These are phyloP conservation scores for Liasis olivaceus DNA, from an alignment of 2,797 vertebrate species.

Conservation along the genomic window DNA sequence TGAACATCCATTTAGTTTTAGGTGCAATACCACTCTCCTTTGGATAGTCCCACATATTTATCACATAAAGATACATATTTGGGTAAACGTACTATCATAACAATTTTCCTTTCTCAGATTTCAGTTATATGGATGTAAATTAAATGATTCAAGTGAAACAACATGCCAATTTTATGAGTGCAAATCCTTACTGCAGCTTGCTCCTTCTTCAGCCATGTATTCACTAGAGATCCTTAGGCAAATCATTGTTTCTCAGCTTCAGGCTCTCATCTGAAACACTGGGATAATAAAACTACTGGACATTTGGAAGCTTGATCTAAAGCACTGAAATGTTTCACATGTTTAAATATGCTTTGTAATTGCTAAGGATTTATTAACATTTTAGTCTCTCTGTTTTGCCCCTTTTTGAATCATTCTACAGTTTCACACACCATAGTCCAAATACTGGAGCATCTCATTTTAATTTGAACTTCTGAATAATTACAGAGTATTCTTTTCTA, in stretches of 20 bases:
- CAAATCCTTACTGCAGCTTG: not conserved
- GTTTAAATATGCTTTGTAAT: not conserved
- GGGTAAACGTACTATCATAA: not conserved
- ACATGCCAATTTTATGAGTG: not conserved
- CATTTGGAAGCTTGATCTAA: not conserved
- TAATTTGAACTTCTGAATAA: constrained; percentile 36
- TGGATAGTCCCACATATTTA: not conserved
- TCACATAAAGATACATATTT: not conserved
- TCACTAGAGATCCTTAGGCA: not conserved
- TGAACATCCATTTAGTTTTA: not conserved
- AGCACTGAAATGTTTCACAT: not conserved
- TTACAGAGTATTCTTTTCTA: constrained; percentile 8
- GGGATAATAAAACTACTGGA: not conserved
- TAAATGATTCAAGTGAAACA: not conserved
- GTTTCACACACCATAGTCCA: constrained; percentile 13
- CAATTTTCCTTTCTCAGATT: not conserved
- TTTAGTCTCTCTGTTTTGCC: not conserved
- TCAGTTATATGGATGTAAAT: not conserved
- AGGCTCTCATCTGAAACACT: not conserved
- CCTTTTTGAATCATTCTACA: not conserved
- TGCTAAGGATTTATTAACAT: not conserved
- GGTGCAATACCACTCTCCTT: not conserved
- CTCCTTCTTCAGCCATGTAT: not conserved
- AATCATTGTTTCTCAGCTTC: not conserved
- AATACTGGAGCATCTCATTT: constrained; percentile 12